Evolutionary conservation across 2,888 invertebrate genomes (phyloP).

Genomic region (Yponomeuta cagnagella): DNA sequence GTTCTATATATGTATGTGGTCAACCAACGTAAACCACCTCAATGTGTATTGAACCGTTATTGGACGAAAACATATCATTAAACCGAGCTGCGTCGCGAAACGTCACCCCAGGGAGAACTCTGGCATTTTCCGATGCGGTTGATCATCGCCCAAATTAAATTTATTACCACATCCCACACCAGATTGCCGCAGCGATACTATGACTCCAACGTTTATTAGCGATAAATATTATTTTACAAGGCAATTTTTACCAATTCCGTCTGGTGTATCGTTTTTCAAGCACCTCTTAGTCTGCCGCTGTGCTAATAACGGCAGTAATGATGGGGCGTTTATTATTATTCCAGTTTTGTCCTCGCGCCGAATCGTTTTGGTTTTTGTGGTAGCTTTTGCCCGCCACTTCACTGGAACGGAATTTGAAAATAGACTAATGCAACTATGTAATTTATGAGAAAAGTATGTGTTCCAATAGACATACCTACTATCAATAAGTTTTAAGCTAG

Average conservation of each 20-base stretch:
- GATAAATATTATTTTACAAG: constrained; percentile 62
- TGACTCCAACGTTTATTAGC: constrained; percentile 50
- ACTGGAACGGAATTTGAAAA: too few relatives aligned
- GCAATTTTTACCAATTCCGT: constrained; percentile 35
- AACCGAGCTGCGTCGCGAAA: not conserved
- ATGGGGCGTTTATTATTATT: not conserved
- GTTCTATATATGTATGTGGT: too few relatives aligned
- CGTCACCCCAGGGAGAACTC: constrained; percentile 1
- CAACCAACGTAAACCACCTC: too few relatives aligned
- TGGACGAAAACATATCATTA: not conserved
- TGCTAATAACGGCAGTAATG: not conserved
- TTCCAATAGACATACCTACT: too few relatives aligned
- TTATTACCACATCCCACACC: constrained; percentile 47
- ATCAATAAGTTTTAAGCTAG: too few relatives aligned
- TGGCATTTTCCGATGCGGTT: constrained; percentile 24
- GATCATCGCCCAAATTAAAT: constrained; percentile 58
- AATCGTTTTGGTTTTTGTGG: too few relatives aligned
- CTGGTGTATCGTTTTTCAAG: constrained; percentile 24
- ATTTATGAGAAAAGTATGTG: too few relatives aligned
- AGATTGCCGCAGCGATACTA: constrained; percentile 51
- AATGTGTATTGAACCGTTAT: not conserved
- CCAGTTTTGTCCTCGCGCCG: not conserved
- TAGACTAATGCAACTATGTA: too few relatives aligned
- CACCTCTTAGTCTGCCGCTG: not conserved
- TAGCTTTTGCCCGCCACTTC: too few relatives aligned